Evolutionary conservation across 1,140 invertebrate species (phyloP).

Genomic region (Drosophila arawakana): DNA sequence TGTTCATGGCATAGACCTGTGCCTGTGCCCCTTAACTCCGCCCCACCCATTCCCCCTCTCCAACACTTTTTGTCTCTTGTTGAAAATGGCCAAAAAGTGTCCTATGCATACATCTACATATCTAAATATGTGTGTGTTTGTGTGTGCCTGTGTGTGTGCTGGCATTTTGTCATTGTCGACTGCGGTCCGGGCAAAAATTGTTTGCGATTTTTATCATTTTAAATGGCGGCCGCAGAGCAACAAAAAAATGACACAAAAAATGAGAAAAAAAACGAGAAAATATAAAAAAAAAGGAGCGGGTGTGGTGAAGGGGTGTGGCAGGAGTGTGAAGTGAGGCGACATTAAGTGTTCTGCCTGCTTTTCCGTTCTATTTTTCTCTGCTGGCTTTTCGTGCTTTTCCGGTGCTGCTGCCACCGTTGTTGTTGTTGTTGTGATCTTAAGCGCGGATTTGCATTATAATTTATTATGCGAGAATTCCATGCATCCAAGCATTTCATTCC

Average conservation of each 20-base stretch:
- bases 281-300: constrained; percentile 32
- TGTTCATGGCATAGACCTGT: background rate
- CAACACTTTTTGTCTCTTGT: no score
- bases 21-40: background rate
- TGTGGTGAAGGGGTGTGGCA: background rate
- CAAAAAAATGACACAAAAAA: constrained; percentile 40
- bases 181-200: constrained; percentile 59
- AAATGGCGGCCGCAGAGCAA: constrained; percentile 62
- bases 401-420: background rate
- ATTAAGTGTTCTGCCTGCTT: constrained; percentile 61
- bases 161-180: constrained; percentile 44
- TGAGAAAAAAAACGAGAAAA: background rate
- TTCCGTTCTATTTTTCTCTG: constrained; percentile 6
- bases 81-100: constrained; percentile 8
- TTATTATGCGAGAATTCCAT: constrained; percentile 69
- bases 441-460: constrained; percentile 76
- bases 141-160: constrained; percentile 16
- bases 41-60: background rate
- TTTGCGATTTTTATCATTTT: constrained; percentile 77
- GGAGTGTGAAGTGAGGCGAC: constrained; percentile 1
- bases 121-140: background rate
- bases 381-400: constrained; percentile 11
- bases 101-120: constrained; percentile 11
- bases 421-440: constrained; percentile 65
- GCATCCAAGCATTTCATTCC: constrained; percentile 52